These are phyloP conservation scores for Drosophila saltans DNA, from an alignment of 1,140 invertebrate genomes.

Conservation along the genomic window DNA sequence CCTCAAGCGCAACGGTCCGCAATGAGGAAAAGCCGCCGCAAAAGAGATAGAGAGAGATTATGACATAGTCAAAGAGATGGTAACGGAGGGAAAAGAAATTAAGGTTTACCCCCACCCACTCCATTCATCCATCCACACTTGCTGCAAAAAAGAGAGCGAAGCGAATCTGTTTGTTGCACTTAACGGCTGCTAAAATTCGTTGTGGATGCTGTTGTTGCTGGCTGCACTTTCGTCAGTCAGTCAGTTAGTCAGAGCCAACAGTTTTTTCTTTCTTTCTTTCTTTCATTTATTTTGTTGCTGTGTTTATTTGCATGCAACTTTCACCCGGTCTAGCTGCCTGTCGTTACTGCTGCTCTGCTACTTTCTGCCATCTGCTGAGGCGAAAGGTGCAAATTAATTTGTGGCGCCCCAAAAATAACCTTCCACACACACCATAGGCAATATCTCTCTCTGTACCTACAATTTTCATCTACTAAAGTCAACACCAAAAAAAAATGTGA, in stretches of 20 bases:
- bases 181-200: neutral
- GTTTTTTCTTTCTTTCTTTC: slow-evolving; percentile 51
- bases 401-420: slow-evolving; percentile 70
- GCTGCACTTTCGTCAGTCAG: slow-evolving; percentile 22
- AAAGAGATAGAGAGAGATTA: slow-evolving; percentile 36
- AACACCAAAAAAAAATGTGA: slow-evolving; percentile 55
- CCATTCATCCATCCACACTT: neutral
- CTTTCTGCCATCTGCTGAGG: slow-evolving; percentile 40
- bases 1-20: slow-evolving; percentile 60
- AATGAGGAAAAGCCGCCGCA: slow-evolving; percentile 45
- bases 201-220: slow-evolving; percentile 11
- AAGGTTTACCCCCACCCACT: slow-evolving; percentile 3
- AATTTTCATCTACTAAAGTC: slow-evolving; percentile 29
- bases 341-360: slow-evolving; percentile 27
- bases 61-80: slow-evolving; percentile 49
- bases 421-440: slow-evolving; percentile 64
- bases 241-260: slow-evolving; percentile 33
- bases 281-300: slow-evolving; percentile 9
- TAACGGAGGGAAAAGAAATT: neutral
- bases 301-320: slow-evolving; percentile 76
- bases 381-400: slow-evolving; percentile 81
- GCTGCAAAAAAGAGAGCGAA: slow-evolving; percentile 22
- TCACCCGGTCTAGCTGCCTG: slow-evolving; percentile 57
- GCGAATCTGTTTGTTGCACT: slow-evolving; percentile 11
- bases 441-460: slow-evolving; percentile 34